Percentiles rank a stretch among this genome's conserved stretches.
Evolutionary conservation across 2,797 vertebrate genomes (phyloP).

Genomic region (Ceyx erithaca): DNA sequence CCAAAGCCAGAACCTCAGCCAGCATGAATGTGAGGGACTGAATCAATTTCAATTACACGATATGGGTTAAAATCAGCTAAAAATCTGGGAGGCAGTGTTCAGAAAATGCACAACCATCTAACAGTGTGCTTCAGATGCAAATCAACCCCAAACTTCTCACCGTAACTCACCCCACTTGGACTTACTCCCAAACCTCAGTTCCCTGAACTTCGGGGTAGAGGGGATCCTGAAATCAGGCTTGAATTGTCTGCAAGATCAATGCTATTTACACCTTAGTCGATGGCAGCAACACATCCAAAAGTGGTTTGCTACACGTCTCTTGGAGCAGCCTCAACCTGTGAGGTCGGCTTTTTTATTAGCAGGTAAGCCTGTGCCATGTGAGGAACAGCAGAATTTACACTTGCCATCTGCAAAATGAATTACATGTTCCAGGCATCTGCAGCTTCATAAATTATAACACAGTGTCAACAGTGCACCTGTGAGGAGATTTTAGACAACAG

Average conservation of each 20-base stretch:
- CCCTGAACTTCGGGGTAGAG: not conserved
- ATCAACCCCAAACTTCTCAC: not conserved
- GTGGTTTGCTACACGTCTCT: not conserved
- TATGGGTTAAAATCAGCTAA: not conserved
- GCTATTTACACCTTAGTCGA: not conserved
- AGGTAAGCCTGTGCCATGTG: constrained; percentile 1
- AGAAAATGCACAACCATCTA: not conserved
- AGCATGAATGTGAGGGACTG: not conserved
- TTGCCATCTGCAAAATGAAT: constrained; percentile 54
- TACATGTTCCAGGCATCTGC: constrained; percentile 32
- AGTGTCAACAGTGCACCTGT: constrained; percentile 52
- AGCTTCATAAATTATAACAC: constrained; percentile 55
- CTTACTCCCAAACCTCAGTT: not conserved
- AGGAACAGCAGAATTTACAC: constrained; percentile 54
- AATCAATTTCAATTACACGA: not conserved
- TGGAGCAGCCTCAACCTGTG: not conserved
- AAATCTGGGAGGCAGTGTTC: not conserved
- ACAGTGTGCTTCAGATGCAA: not conserved
- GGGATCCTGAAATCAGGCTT: not conserved
- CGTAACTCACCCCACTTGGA: not conserved
- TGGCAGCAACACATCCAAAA: not conserved
- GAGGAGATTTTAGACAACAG: constrained; percentile 44
- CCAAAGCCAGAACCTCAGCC: not conserved
- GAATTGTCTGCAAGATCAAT: not conserved
- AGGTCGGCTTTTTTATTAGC: constrained; percentile 34